These are phyloP conservation scores for Diorhabda carinulata DNA, from an alignment of 1,140 invertebrate genomes.

Conservation along the genomic window DNA sequence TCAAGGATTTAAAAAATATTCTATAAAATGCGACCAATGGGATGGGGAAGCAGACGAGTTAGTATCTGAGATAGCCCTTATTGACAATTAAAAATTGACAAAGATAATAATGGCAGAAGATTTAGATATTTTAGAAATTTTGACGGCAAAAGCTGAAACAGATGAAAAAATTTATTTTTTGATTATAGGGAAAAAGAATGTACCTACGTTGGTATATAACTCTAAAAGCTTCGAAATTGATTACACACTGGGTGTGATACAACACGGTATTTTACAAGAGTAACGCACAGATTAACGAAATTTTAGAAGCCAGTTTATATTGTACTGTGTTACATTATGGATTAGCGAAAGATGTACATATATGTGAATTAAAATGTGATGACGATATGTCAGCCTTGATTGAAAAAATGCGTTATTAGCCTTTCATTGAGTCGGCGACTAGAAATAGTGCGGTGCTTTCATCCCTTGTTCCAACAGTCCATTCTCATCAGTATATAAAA, in stretches of 20 bases:
- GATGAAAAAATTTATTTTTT: neutral
- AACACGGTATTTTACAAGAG: neutral
- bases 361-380: neutral
- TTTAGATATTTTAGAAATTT: neutral
- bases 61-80: neutral
- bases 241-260: neutral
- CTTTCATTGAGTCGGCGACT: neutral
- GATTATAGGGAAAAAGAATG: neutral
- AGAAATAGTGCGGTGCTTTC: neutral
- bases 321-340: neutral
- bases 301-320: neutral
- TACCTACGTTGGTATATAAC: neutral
- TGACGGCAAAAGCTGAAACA: neutral
- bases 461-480: neutral
- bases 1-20: neutral
- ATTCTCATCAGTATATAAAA: neutral
- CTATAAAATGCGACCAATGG: neutral
- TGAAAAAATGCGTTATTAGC: neutral
- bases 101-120: neutral
- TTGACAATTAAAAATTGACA: neutral
- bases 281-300: neutral
- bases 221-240: neutral
- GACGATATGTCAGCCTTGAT: neutral
- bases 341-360: neutral
- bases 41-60: too few species aligned